phyloP scores from a whole-genome alignment of 2,888 invertebrate species.

The Leptogaster cylindrica region DNA sequence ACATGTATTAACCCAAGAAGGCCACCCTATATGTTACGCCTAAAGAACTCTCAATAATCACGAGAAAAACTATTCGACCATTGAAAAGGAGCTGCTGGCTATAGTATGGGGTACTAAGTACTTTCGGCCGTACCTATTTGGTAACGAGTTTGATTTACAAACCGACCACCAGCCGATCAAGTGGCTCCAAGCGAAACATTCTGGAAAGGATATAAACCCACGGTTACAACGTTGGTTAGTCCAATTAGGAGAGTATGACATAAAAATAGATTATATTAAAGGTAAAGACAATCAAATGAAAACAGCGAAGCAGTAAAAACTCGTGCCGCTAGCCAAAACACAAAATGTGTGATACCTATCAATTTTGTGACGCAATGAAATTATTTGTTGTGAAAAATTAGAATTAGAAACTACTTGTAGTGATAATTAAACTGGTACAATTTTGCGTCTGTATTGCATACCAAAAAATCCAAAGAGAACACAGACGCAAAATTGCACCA shows the following conservation, averaged over 20 bases:
- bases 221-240: conserved; percentile 18
- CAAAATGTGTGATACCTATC: too few relatives aligned
- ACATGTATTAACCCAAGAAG: conserved; percentile 52
- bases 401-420: too few relatives aligned
- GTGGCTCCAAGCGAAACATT: conserved; percentile 22
- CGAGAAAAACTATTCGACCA: conserved; percentile 49
- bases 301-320: too few relatives aligned
- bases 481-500: too few relatives aligned
- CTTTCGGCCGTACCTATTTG: conserved; percentile 42
- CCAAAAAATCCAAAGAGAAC: too few relatives aligned
- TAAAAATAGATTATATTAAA: conserved; percentile 14
- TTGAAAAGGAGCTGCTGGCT: conserved; percentile 55
- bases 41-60: conserved; percentile 51
- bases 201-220: conserved; percentile 20
- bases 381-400: too few relatives aligned
- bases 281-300: conserved; percentile 33
- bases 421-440: too few relatives aligned
- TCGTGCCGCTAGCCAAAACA: too few relatives aligned
- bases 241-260: conserved; percentile 4
- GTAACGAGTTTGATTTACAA: conserved; percentile 15
- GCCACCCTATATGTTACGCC: conserved; percentile 51
- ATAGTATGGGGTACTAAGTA: conserved; percentile 52
- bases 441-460: too few relatives aligned
- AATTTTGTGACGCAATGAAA: too few relatives aligned
- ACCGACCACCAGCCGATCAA: conserved; percentile 31